A percentile compares a stretch with the other conserved stretches of the same genome.
phyloP scores from a whole-genome alignment of 1,140 invertebrate genomes.

The Micrasema minimum region DNA sequence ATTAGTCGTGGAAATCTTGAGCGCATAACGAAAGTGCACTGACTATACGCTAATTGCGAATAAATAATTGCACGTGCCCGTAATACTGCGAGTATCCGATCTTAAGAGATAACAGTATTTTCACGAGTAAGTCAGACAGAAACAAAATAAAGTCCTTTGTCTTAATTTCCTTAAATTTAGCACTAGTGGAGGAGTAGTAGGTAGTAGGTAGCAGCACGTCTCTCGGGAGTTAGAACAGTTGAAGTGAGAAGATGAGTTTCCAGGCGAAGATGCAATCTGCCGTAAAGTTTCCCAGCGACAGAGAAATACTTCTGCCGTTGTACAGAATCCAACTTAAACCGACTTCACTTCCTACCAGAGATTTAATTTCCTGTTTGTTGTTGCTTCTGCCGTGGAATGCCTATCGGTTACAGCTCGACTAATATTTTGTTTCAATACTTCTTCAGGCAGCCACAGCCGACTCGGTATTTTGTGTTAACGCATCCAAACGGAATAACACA shows the following conservation, averaged over 20 bases:
- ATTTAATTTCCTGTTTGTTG: slow-evolving; percentile 48
- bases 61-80: no score
- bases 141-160: no score
- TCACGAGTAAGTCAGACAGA: no score
- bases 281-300: slow-evolving; percentile 25
- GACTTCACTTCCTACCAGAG: slow-evolving; percentile 39
- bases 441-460: slow-evolving; percentile 11
- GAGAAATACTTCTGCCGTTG: background rate
- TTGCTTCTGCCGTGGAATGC: slow-evolving; percentile 19
- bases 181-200: no score
- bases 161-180: no score
- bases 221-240: no score
- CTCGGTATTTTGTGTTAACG: slow-evolving; percentile 2
- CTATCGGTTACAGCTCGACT: background rate
- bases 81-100: no score
- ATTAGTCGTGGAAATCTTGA: slow-evolving; percentile 10
- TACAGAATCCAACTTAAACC: slow-evolving; percentile 30
- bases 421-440: slow-evolving; percentile 21
- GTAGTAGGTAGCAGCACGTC: no score
- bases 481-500: slow-evolving; percentile 15
- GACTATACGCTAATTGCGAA: slow-evolving; percentile 8
- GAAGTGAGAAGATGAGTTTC: no score
- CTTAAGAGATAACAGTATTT: no score
- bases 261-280: slow-evolving; percentile 48
- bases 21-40: slow-evolving; percentile 9